Conservation (phyloP, 2,113 vertebrate genomes). For the Murina feae region DNA sequence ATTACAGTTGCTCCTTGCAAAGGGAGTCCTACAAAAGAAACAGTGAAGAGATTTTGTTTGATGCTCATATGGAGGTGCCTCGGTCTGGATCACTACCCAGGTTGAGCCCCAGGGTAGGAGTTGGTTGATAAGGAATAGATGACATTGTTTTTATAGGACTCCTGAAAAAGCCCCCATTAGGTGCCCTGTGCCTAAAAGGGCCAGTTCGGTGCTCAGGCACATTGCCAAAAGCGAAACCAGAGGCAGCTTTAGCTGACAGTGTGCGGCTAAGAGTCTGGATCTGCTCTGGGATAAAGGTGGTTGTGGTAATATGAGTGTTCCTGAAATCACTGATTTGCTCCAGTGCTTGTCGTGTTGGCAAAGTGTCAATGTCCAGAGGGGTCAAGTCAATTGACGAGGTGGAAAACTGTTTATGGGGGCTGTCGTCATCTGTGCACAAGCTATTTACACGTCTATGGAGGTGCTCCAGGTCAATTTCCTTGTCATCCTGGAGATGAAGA, state of each 20-base stretch:
- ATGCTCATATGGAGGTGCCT: slow-evolving; percentile 96
- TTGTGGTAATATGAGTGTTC: slow-evolving; percentile 99
- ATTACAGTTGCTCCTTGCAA: slow-evolving; percentile 84
- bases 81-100: slow-evolving; percentile 97
- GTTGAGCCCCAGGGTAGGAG: slow-evolving; percentile 96
- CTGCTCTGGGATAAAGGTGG: slow-evolving; percentile 99
- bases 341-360: slow-evolving; percentile 96
- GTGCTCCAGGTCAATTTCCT: slow-evolving; percentile 99
- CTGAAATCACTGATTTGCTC: slow-evolving; percentile 99
- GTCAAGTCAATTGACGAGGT: slow-evolving; percentile 99
- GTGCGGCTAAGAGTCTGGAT: slow-evolving; percentile 99
- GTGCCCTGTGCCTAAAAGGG: slow-evolving; percentile 97
- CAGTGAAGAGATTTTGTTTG: slow-evolving; percentile 78
- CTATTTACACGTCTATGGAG: slow-evolving; percentile 99
- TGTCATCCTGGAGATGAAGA: slow-evolving; percentile 92
- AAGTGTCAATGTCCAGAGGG: slow-evolving; percentile 97
- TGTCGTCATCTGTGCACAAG: slow-evolving; percentile 99
- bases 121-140: slow-evolving; percentile 97
- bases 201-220: slow-evolving; percentile 97
- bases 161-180: slow-evolving; percentile 98
- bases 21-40: slow-evolving; percentile 83
- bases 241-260: slow-evolving; percentile 96
- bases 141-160: slow-evolving; percentile 99
- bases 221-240: slow-evolving; percentile 94
- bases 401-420: slow-evolving; percentile 99